A percentile compares a stretch with the other conserved stretches of the same genome.
phyloP scores from a whole-genome alignment of 2,113 vertebrate species.

The Orthochromis indermauri region DNA sequence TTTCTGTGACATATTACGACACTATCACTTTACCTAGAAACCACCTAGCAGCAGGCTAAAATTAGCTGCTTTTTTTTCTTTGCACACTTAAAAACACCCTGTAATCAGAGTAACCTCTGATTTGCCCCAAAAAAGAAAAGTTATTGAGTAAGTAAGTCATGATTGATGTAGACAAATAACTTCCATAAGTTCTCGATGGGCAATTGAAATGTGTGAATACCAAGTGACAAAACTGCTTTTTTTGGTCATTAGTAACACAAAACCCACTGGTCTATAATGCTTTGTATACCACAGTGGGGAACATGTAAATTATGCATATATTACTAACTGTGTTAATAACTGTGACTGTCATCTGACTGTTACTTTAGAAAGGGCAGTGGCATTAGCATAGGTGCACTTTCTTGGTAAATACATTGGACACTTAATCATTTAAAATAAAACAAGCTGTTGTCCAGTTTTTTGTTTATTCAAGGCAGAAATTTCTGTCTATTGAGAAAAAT shows the following conservation, averaged over 20 bases:
- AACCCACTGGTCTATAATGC: neutral
- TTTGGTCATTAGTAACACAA: neutral
- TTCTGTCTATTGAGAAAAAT: neutral
- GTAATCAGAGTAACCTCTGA: neutral
- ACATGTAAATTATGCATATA: neutral
- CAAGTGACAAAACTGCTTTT: neutral
- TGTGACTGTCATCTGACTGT: neutral
- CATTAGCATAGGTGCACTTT: neutral
- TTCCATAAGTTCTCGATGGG: neutral
- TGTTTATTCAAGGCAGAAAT: neutral
- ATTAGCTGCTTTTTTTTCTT: neutral
- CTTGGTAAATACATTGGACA: neutral
- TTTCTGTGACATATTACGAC: accelerated
- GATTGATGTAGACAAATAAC: neutral
- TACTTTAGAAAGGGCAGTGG: neutral
- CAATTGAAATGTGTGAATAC: neutral
- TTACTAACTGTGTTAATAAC: neutral
- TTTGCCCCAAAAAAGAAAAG: neutral
- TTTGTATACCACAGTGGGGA: neutral
- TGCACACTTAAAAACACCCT: neutral
- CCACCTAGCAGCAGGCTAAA: neutral
- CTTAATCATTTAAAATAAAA: neutral
- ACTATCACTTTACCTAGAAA: neutral
- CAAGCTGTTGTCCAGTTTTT: neutral
- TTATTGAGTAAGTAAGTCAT: neutral